Evolutionary conservation across 1,140 invertebrate genomes (phyloP).

Genomic region (Sipha flava): DNA sequence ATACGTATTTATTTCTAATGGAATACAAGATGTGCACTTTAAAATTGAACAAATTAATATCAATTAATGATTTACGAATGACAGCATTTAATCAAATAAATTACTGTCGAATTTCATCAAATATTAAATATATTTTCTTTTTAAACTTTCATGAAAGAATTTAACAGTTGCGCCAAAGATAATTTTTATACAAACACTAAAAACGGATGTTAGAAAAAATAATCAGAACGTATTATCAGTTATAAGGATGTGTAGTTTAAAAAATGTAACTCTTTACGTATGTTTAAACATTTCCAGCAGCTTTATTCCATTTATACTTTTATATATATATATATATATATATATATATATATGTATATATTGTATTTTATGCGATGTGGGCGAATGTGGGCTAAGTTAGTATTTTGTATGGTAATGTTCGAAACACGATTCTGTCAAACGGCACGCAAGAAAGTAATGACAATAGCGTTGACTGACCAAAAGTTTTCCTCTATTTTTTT

Average conservation of each 20-base stretch:
- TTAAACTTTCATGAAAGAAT: no score
- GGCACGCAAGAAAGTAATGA: neutral
- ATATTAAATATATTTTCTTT: no score
- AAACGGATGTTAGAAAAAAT: neutral
- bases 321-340: no score
- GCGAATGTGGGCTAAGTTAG: neutral
- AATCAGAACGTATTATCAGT: neutral
- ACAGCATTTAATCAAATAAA: no score
- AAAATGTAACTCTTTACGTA: neutral
- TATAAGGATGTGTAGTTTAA: neutral
- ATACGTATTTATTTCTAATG: no score
- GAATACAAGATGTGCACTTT: no score
- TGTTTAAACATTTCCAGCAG: neutral
- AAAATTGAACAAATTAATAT: no score
- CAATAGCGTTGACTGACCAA: conserved; percentile 15
- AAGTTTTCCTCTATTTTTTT: neutral
- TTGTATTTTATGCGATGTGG: neutral
- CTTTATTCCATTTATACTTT: no score
- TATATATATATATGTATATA: neutral
- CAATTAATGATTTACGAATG: no score
- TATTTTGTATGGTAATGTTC: neutral
- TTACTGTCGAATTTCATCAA: no score
- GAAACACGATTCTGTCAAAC: neutral
- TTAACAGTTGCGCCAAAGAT: no score
- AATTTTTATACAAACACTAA: no score